Conservation (phyloP, 2,888 invertebrate species). For the Stictocephala bisonia region DNA sequence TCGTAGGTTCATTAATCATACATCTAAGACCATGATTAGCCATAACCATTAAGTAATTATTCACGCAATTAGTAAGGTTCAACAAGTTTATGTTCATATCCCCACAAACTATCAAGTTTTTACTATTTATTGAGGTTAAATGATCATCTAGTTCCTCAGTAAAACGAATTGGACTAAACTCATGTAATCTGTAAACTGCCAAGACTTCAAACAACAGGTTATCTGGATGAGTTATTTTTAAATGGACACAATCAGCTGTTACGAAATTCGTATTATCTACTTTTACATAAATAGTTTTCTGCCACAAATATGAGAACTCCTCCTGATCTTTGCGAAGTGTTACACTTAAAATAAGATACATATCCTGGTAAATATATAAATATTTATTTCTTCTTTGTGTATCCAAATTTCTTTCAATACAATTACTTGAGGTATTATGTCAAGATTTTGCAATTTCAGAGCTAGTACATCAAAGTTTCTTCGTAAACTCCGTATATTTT, state of each 20-base stretch:
- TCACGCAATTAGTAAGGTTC: not conserved
- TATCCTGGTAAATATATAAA: slow-evolving; percentile 6
- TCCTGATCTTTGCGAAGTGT: not conserved
- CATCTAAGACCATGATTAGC: not conserved
- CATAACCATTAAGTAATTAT: slow-evolving; percentile 3
- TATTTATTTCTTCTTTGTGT: not conserved
- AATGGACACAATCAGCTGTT: slow-evolving; percentile 1
- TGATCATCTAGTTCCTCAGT: slow-evolving; percentile 2
- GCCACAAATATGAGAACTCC: not conserved
- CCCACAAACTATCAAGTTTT: slow-evolving; percentile 7
- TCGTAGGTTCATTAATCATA: not conserved
- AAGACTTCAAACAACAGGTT: not conserved
- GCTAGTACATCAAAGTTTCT: not conserved
- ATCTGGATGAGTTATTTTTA: not conserved
- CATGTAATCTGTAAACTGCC: slow-evolving; percentile 5
- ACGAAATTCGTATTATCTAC: not conserved
- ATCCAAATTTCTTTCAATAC: not conserved
- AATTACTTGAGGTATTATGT: not conserved
- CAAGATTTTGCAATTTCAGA: not conserved
- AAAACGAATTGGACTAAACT: slow-evolving; percentile 2
- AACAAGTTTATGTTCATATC: slow-evolving; percentile 10
- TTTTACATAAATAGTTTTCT: not conserved
- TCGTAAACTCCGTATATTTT: not conserved
- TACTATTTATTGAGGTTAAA: not conserved
- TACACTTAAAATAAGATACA: slow-evolving; percentile 2